These are phyloP conservation scores for Promerops cafer DNA, from an alignment of 2,113 vertebrate species.

Conservation along the genomic window DNA sequence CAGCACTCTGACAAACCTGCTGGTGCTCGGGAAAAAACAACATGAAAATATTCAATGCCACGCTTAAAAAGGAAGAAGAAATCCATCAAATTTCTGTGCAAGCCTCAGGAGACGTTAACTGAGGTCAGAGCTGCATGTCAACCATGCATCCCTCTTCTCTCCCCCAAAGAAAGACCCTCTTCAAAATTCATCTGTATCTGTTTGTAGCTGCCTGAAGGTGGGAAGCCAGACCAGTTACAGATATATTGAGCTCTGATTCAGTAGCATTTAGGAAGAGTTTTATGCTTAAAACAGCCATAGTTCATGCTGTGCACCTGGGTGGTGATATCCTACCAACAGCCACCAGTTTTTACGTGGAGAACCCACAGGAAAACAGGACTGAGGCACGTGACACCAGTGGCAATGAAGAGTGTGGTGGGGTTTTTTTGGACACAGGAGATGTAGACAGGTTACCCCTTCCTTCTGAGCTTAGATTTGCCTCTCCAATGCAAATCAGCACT, in stretches of 20 bases:
- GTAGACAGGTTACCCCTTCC: background rate
- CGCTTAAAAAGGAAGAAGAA: background rate
- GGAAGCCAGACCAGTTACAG: background rate
- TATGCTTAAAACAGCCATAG: background rate
- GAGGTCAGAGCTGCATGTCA: background rate
- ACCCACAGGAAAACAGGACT: background rate
- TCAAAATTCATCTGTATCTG: background rate
- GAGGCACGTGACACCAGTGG: background rate
- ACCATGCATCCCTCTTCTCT: background rate
- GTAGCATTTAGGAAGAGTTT: background rate
- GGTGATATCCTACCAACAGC: background rate
- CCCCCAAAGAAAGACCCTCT: background rate
- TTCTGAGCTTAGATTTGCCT: background rate
- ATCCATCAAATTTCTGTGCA: background rate
- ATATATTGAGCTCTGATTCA: background rate
- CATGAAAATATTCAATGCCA: background rate
- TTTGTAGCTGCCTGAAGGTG: background rate
- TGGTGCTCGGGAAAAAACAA: background rate
- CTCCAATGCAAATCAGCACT: constrained; percentile 45
- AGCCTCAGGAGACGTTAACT: background rate
- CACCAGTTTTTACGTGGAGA: background rate
- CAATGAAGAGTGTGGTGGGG: background rate
- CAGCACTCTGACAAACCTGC: background rate
- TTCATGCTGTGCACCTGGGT: background rate
- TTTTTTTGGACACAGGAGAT: background rate